Evolutionary conservation across 2,113 vertebrate species (phyloP).

Genomic region (Daboia siamensis): DNA sequence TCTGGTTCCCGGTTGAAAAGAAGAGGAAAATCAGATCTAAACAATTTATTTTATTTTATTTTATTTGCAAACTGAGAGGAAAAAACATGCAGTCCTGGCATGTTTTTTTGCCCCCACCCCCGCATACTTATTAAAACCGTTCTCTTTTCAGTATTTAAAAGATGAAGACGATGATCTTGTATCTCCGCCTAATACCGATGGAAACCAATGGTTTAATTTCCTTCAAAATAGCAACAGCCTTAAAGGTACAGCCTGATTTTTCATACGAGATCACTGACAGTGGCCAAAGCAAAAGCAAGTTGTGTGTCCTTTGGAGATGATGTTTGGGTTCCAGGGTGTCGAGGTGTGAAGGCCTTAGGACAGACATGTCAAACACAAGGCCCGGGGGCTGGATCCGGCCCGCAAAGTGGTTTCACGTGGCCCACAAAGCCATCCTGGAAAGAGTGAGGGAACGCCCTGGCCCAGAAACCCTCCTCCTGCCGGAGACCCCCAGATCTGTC

Average conservation of each 20-base stretch:
- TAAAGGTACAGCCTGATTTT: constrained; percentile 74
- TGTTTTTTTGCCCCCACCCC: neutral
- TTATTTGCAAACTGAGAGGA: neutral
- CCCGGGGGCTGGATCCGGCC: too few relatives aligned
- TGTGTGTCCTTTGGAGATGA: fast-evolving
- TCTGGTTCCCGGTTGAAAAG: neutral
- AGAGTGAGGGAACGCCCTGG: too few relatives aligned
- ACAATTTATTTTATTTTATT: neutral
- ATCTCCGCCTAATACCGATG: constrained; percentile 90
- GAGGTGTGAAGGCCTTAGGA: neutral
- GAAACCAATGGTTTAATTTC: constrained; percentile 95
- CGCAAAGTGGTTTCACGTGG: too few relatives aligned
- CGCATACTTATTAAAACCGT: neutral
- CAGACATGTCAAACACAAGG: too few relatives aligned
- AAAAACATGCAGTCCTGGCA: neutral
- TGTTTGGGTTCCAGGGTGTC: neutral
- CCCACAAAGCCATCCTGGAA: too few relatives aligned
- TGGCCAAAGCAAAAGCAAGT: neutral
- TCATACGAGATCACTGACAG: neutral
- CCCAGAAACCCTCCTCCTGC: too few relatives aligned
- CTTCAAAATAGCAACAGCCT: constrained; percentile 84
- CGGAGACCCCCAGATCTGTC: too few relatives aligned
- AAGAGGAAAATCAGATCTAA: neutral
- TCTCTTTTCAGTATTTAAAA: constrained; percentile 85
- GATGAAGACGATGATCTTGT: constrained; percentile 96